A percentile compares a stretch with the other conserved stretches of the same genome.
phyloP scores from a whole-genome alignment of 2,888 invertebrate species.

The Cephus sareptanus region DNA sequence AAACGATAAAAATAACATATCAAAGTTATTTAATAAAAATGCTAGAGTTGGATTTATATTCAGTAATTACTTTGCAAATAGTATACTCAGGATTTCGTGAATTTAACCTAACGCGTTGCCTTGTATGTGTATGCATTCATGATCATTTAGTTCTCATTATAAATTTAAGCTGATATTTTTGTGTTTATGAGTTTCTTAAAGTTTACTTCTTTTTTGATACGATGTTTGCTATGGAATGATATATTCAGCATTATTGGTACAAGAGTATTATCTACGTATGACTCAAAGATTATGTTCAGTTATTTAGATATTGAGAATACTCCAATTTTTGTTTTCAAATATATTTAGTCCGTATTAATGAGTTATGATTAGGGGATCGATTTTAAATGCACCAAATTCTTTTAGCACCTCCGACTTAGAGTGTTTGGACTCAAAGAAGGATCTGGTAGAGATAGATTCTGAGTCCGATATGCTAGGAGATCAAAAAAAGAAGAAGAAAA shows the following conservation, averaged over 20 bases:
- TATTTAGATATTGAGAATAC: neutral
- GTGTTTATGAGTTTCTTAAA: neutral
- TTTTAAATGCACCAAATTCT: neutral
- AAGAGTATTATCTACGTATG: too few species aligned
- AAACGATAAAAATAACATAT: neutral
- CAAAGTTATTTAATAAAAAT: neutral
- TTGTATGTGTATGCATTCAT: neutral
- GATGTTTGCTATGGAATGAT: too few species aligned
- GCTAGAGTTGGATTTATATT: neutral
- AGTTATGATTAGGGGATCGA: neutral
- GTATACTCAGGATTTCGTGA: neutral
- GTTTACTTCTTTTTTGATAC: too few species aligned
- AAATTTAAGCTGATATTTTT: neutral
- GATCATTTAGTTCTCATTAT: neutral
- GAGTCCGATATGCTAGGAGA: conserved; percentile 52
- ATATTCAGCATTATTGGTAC: too few species aligned
- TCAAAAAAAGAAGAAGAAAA: conserved; percentile 59
- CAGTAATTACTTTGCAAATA: neutral
- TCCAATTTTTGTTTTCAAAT: neutral
- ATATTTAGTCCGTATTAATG: neutral
- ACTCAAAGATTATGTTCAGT: too few species aligned
- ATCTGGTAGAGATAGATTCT: conserved; percentile 46
- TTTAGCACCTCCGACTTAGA: conserved; percentile 58
- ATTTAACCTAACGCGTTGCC: neutral
- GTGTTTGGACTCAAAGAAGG: conserved; percentile 48